Evolutionary conservation across 2,888 invertebrate species (phyloP), one percentile per base, ranked within the genome.

Genomic region (Brachypalpus laphriformis): DNA sequence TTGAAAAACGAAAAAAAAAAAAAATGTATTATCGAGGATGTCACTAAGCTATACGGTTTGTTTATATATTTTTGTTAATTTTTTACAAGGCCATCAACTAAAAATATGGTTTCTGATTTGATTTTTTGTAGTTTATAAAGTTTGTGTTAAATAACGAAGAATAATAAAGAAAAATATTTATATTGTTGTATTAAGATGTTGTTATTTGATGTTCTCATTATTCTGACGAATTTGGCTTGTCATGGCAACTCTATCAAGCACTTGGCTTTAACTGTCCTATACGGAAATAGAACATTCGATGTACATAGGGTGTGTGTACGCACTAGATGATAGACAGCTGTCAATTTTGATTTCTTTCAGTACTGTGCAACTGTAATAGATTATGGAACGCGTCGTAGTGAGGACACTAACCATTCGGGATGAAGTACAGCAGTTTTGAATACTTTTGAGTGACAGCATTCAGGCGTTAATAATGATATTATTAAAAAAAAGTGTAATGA

Each of bases 21-120:
- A 8, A 7, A 31, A 31, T 65, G 68, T 70, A 68, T 77, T 77
- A 77, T 61, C 68, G 34, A 77, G 77, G 77, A 70, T 77, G 68
- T 70, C 77, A 68, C 37, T 47, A 57, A 37, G 75, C 56, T 57
- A 66, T 47, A 68, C 49, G 57, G 28, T 31, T 57, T 66, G 3
- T 34, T 59, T 49, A 42, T n/a, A n/a, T n/a, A n/a, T n/a, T n/a
- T n/a, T n/a, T n/a, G 5, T 51, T 59, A 6, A 31, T 47, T 65
- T 75, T 18, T 28, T 57, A 47, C 40, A 25, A 56, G 14, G 20
- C 31, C 28, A 47, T 57, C 6, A 16, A 25, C 3, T 22, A 16
- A 28, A 20, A 14, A 71, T 11, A 51, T 37, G 61, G 9, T 51
- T 63, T 31, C 20, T 56, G 54, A 3, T 11, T 20, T 47, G 34